phyloP scores from a whole-genome alignment of 2,797 vertebrate genomes.

The Iguana delicatissima region DNA sequence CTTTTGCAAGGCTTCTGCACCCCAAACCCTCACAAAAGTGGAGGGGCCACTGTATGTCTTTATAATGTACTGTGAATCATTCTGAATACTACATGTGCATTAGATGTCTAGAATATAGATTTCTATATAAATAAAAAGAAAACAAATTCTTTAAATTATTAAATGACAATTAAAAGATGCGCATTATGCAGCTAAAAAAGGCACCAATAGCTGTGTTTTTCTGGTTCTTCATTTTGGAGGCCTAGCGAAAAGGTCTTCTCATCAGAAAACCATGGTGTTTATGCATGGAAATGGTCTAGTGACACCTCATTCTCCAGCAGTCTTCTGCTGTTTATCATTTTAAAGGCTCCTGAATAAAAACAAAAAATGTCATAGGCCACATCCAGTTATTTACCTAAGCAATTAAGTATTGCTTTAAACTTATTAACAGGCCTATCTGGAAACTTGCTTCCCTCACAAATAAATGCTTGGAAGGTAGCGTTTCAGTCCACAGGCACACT shows the following conservation, averaged over 20 bases:
- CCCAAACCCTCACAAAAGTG: no score
- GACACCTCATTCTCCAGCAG: slow-evolving; percentile 22
- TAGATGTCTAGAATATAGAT: neutral
- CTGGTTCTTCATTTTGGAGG: slow-evolving; percentile 18
- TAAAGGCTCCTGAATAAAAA: slow-evolving; percentile 7
- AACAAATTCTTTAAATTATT: neutral
- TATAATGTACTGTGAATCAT: neutral
- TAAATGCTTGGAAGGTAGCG: neutral
- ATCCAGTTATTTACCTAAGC: neutral
- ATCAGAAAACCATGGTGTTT: neutral
- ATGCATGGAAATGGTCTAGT: slow-evolving; percentile 19
- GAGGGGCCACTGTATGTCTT: neutral
- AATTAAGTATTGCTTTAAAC: neutral
- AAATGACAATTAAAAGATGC: neutral
- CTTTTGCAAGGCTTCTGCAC: no score
- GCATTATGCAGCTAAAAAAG: neutral
- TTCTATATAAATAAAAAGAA: neutral
- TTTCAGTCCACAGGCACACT: neutral
- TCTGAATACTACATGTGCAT: neutral
- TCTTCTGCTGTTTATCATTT: slow-evolving; percentile 25
- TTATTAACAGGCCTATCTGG: neutral
- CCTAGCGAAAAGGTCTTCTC: neutral
- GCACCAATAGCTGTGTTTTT: neutral
- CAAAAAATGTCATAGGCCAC: neutral
- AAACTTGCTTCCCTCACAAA: neutral